Evolutionary conservation across 1,140 invertebrate species (phyloP).

Genomic region (Augochlora pura): DNA sequence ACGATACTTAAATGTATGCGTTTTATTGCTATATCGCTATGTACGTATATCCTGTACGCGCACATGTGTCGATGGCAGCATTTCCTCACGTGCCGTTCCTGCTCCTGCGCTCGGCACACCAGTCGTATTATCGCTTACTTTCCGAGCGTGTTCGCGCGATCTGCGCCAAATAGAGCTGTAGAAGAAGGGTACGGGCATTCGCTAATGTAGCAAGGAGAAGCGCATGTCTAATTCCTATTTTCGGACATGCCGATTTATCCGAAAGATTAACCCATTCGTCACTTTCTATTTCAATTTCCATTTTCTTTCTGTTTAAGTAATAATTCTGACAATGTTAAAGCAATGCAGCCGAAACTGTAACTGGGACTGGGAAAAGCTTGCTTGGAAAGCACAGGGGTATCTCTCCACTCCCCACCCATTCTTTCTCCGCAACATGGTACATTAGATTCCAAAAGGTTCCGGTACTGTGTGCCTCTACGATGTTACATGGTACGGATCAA

Average conservation of each 20-base stretch:
- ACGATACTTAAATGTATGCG: neutral
- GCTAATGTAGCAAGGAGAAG: neutral
- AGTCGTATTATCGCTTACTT: constrained; percentile 50
- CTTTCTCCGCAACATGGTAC: no score
- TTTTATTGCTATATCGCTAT: neutral
- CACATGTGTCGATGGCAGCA: constrained; percentile 32
- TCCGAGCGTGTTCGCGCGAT: constrained; percentile 26
- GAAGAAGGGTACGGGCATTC: constrained; percentile 21
- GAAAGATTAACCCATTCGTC: no score
- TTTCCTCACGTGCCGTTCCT: constrained; percentile 45
- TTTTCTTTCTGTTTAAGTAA: no score
- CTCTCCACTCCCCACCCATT: no score
- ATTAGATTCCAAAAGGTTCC: no score
- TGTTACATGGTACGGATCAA: no score
- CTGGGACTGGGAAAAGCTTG: no score
- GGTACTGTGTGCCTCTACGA: no score
- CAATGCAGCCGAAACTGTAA: no score
- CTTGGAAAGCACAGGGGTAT: no score
- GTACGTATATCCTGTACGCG: neutral
- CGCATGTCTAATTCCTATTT: neutral
- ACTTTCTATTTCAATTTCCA: no score
- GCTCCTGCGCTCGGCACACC: constrained; percentile 34
- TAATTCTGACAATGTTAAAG: no score
- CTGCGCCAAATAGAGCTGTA: constrained; percentile 25
- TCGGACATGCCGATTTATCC: neutral